Evolutionary conservation across 92 coral and sea anemone genomes (phyloP).

Genomic region (Chrysogorgia sp.): DNA sequence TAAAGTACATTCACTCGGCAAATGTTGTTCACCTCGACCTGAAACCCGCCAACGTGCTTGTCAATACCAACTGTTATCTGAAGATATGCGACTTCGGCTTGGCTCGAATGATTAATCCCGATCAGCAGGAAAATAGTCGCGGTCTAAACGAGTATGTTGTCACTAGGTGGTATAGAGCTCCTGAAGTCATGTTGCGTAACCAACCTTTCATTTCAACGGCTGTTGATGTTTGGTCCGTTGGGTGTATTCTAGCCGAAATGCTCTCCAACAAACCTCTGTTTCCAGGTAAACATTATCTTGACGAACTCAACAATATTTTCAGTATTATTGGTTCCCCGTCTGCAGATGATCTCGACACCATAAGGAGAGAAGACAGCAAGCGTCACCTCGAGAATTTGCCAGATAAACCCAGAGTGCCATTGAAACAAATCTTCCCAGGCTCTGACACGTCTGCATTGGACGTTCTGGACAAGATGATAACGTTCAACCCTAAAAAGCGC

Average conservation of each 20-base stretch:
- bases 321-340: constrained; percentile 36
- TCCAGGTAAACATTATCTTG: constrained; percentile 30
- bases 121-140: neutral
- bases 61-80: constrained; percentile 17
- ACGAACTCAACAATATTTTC: constrained; percentile 28
- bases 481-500: constrained; percentile 21
- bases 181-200: constrained; percentile 35
- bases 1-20: constrained; percentile 43
- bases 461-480: constrained; percentile 30
- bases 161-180: constrained; percentile 41
- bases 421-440: constrained; percentile 20
- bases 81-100: constrained; percentile 47
- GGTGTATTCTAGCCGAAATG: constrained; percentile 50
- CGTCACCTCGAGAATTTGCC: neutral
- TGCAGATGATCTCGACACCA: constrained; percentile 1
- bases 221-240: constrained; percentile 43
- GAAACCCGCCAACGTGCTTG: constrained; percentile 36
- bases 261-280: constrained; percentile 15
- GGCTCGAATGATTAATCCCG: constrained; percentile 20
- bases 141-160: constrained; percentile 26
- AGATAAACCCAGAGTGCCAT: constrained; percentile 8
- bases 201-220: constrained; percentile 23
- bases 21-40: constrained; percentile 35
- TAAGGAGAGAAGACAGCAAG: constrained; percentile 25
- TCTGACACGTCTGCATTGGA: constrained; percentile 38